phyloP scores from a whole-genome alignment of 1,140 invertebrate genomes.

The Psix sp. region DNA sequence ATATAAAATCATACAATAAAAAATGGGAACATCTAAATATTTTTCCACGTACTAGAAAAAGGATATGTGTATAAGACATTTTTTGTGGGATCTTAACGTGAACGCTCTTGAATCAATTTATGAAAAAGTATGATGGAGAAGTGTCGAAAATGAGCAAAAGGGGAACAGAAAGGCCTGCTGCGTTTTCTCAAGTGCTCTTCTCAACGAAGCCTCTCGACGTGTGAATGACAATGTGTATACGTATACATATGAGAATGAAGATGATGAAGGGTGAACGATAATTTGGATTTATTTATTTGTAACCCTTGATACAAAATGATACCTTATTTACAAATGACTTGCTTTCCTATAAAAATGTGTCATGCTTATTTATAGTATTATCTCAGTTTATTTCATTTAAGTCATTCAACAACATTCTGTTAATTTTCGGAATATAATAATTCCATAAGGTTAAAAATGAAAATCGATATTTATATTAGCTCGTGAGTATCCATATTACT shows the following conservation, averaged over 20 bases:
- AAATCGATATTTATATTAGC: too few species aligned
- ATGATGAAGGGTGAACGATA: conserved; percentile 31
- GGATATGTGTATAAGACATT: conserved; percentile 9
- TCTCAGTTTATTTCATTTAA: too few species aligned
- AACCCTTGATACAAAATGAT: too few species aligned
- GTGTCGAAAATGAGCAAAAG: conserved; percentile 57
- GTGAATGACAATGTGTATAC: conserved; percentile 57
- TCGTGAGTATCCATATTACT: too few species aligned
- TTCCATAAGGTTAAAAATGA: too few species aligned
- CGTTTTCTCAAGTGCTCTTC: conserved; percentile 65
- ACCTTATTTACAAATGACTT: too few species aligned
- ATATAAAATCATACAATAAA: background rate
- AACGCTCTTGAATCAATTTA: conserved; percentile 46
- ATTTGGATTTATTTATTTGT: conserved; percentile 14
- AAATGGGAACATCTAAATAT: conserved; percentile 7
- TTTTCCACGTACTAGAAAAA: conserved; percentile 22
- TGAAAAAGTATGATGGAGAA: conserved; percentile 40
- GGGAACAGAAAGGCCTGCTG: conserved; percentile 65
- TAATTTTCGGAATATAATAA: too few species aligned
- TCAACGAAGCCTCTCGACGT: conserved; percentile 56
- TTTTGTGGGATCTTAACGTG: conserved; percentile 17
- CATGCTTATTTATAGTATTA: too few species aligned
- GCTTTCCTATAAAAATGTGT: too few species aligned
- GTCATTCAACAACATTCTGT: too few species aligned
- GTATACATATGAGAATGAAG: conserved; percentile 18